These are phyloP conservation scores for Oceanites oceanicus DNA, from an alignment of 2,113 vertebrate genomes.

Conservation along the genomic window DNA sequence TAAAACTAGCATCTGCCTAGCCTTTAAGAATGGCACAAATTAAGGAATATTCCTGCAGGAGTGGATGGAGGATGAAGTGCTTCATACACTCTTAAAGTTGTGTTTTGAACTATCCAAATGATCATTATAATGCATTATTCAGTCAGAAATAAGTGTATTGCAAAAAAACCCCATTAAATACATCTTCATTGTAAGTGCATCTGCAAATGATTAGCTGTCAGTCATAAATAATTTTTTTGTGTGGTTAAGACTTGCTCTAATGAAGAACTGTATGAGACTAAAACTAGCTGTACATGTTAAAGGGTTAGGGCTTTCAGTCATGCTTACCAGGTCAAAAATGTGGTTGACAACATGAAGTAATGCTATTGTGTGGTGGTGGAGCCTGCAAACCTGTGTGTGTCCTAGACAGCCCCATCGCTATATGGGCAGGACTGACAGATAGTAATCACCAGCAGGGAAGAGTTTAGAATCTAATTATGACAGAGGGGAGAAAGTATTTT, in stretches of 20 bases:
- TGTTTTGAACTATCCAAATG: slow-evolving; percentile 39
- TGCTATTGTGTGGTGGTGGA: too few species aligned
- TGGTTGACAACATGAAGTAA: not conserved
- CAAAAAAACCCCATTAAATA: not conserved
- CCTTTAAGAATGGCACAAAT: not conserved
- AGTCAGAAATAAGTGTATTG: slow-evolving; percentile 46
- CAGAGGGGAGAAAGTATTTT: not conserved
- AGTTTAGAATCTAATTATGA: not conserved
- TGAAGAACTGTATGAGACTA: not conserved
- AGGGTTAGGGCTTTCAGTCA: not conserved
- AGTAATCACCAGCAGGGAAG: not conserved
- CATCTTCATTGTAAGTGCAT: slow-evolving; percentile 35
- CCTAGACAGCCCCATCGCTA: not conserved
- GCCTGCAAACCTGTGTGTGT: not conserved
- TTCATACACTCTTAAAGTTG: slow-evolving; percentile 27
- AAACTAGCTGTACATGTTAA: not conserved
- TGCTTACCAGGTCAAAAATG: not conserved
- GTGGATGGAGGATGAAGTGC: not conserved
- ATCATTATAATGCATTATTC: slow-evolving; percentile 60
- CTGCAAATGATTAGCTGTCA: slow-evolving; percentile 35
- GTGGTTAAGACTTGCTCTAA: slow-evolving; percentile 26
- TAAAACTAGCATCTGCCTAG: not conserved
- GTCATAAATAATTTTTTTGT: slow-evolving; percentile 23
- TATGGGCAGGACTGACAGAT: not conserved
- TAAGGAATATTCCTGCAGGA: not conserved